Evolutionary conservation across 2,113 vertebrate genomes (phyloP), one percentile per base, ranked within the genome.

Genomic region (Spilogale gracilis): DNA sequence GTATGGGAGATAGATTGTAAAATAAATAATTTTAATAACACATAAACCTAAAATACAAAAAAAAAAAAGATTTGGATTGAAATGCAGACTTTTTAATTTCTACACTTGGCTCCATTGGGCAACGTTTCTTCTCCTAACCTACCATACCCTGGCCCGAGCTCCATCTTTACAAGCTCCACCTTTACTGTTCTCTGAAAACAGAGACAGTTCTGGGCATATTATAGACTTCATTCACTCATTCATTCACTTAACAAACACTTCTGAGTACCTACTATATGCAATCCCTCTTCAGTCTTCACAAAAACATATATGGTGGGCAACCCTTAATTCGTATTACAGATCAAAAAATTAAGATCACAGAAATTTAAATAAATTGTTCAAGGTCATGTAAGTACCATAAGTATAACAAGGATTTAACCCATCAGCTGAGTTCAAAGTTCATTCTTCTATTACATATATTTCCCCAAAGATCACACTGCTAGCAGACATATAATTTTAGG

Each of bases 1-100:
- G 65, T 85, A 27, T 56, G 27, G 27, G 52, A 20, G 10, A 48
- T 45, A 38, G 32, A 32, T 13, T 63, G n/a, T 2, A 82, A 89
- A 92, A 90, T 86, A 94, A 92, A 94, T 32, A 30, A 81, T 71
- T 52, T 74, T 56, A 83, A 88, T 52, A 88, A 9, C n/a, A 81
- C 27, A 43, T 78, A 69, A 80, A 58, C 48, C 25, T 82, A 86
- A 20, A 61, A 52, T 61, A 67, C 5, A 54, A 21, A 80, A 61
- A 56, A 76, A 45, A 71, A 43, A 2, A 38, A 1, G 85, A 50
- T 89, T 85, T 93, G 27, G 45, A 43, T 79, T 82, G 5, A 83
- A 93, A 80, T 8, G 60, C 3, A 50, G 76, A 18, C 16, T 63
- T 84, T 79, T 65, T 25, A n/a, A 81, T 90, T 95, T 69, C 14